Evolutionary conservation across 2,888 invertebrate genomes (phyloP), one percentile per base, ranked within the genome.

Genomic region (Phaonia tiefii): DNA sequence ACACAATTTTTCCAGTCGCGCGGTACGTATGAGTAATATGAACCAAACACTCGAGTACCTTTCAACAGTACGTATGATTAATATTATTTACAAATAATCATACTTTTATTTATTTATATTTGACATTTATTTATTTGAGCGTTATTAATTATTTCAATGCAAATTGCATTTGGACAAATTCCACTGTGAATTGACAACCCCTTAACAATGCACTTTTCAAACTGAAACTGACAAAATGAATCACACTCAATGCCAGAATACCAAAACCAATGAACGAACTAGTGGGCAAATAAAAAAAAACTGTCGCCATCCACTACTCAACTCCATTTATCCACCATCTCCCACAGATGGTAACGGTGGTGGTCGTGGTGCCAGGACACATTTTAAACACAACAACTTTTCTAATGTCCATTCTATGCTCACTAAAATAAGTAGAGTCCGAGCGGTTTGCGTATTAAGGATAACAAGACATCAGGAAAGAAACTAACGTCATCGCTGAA

Each of bases 401-500:
- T 39, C 37, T 60, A 25, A 63, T 13, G 13, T 0, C 20, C 22
- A 39, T 42, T 63, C 22, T 42, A 20, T n/a, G 39, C 69, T 54
- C 26, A 56, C 31, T 2, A 51, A 51, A 60, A 72, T 65, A 56
- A 75, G 65, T 56, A 65, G 54, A 20, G 15, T 73, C 70, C 70
- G 42, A 39, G 49, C 11, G 44, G 22, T 44, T 31, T 13, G 39
- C 51, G 39, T 60, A 37, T 49, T 31, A 31, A 81, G 81, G 78
- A 81, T 75, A 81, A 72, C 73, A 75, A 72, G 65, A 65, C 69
- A 65, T 22, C 73, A 75, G 72, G 56, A 56, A 67, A 65, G 37
- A 71, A 46, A 81, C 78, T 81, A 81, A 81, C 81, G 81, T 81
- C 81, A 81, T 81, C 75, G 69, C 75, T 81, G 78, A 75, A 78